Evolutionary conservation across 2,888 invertebrate genomes (phyloP).

Genomic region (Onchidella celtica): DNA sequence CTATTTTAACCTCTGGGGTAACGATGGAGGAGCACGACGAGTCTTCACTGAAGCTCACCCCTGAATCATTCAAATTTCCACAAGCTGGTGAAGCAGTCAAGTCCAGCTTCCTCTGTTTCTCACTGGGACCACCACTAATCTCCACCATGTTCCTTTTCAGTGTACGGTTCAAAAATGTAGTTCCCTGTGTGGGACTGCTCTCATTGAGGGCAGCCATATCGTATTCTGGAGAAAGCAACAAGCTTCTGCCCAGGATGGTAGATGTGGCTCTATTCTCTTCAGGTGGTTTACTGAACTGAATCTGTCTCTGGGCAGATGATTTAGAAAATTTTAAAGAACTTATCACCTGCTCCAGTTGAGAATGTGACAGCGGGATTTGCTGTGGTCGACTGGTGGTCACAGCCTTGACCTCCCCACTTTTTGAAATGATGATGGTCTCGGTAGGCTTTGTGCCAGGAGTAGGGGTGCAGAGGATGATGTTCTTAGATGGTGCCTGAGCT

Average conservation of each 20-base stretch:
- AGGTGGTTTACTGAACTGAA: constrained; percentile 35
- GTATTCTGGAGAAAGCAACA: constrained; percentile 52
- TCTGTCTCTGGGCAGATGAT: constrained; percentile 41
- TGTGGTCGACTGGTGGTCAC: constrained; percentile 6
- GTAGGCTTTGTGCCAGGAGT: constrained; percentile 43
- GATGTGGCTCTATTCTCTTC: not conserved
- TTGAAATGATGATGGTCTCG: constrained; percentile 46
- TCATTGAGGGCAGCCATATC: constrained; percentile 52
- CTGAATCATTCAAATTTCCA: not conserved
- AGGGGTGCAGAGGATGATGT: constrained; percentile 27
- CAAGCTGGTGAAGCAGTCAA: constrained; percentile 62
- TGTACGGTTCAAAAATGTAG: constrained; percentile 27
- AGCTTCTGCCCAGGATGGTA: constrained; percentile 35
- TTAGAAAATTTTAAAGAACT: constrained; percentile 24
- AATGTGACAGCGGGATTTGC: constrained; percentile 30
- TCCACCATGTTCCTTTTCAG: constrained; percentile 47
- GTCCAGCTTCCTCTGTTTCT: constrained; percentile 64
- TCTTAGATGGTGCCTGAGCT: constrained; percentile 20
- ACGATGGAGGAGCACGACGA: not conserved
- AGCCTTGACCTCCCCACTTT: constrained; percentile 39
- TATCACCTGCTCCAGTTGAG: constrained; percentile 34
- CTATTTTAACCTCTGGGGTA: constrained; percentile 34
- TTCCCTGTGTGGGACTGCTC: constrained; percentile 51
- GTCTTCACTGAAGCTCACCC: not conserved
- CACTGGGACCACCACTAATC: constrained; percentile 45